Evolutionary conservation across 2,797 vertebrate species (phyloP).

Genomic region (Myoxocephalus aenaeus): DNA sequence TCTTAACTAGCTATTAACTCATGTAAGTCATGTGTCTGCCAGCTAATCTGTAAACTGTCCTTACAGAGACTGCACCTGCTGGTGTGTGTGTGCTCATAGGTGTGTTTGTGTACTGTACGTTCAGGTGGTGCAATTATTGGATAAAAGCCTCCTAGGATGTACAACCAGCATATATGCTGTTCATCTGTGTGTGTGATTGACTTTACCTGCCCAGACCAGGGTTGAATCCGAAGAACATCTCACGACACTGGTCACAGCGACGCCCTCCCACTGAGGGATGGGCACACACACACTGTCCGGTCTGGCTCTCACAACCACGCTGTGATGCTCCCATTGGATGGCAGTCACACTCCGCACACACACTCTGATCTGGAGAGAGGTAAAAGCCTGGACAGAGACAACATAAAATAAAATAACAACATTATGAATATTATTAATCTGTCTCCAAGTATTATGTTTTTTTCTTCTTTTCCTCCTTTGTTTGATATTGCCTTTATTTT

Average conservation of each 20-base stretch:
- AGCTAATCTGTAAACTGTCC: conserved; percentile 74
- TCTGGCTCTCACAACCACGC: conserved; percentile 82
- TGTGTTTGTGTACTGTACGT: conserved; percentile 2
- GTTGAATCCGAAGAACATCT: conserved; percentile 90
- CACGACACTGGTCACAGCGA: conserved; percentile 87
- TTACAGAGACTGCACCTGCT: conserved; percentile 65
- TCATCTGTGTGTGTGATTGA: background rate
- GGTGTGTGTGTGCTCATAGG: conserved; percentile 34
- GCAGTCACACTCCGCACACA: conserved; percentile 89
- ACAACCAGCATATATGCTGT: background rate
- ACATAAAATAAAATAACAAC: background rate
- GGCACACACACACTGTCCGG: conserved; percentile 87
- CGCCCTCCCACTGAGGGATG: conserved; percentile 86
- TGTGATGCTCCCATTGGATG: conserved; percentile 84
- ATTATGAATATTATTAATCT: background rate
- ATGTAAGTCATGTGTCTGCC: conserved; percentile 68
- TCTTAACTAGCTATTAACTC: conserved; percentile 83
- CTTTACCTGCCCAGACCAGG: conserved; percentile 84
- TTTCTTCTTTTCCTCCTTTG: background rate
- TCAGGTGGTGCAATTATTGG: conserved; percentile 27
- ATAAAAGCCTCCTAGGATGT: conserved; percentile 25
- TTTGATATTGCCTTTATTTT: background rate
- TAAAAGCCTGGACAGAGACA: conserved; percentile 86
- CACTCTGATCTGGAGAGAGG: conserved; percentile 59
- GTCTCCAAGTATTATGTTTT: background rate